Conservation (phyloP, 2,888 invertebrate species). For the Idaea aversata region DNA sequence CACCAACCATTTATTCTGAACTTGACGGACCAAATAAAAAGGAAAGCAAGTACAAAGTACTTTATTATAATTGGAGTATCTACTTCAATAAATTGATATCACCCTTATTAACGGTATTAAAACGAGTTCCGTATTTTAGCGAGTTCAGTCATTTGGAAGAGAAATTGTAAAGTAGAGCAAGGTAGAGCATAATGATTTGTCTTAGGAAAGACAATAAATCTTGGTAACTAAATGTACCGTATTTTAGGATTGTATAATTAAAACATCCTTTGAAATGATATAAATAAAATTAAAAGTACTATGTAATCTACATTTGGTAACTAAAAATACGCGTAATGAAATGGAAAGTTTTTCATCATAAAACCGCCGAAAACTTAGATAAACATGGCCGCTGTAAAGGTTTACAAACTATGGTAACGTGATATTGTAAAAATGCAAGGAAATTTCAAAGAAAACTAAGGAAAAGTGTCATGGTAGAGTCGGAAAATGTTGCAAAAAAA, state of each 20-base stretch:
- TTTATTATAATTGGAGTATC: neutral
- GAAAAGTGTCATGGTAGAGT: too few species aligned
- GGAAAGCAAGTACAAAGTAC: neutral
- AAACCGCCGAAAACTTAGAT: too few species aligned
- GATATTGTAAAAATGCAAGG: too few species aligned
- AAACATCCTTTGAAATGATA: neutral
- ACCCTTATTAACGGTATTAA: neutral
- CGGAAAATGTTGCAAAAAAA: too few species aligned
- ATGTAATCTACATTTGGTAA: too few species aligned
- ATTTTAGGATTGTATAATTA: neutral
- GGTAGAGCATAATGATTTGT: neutral
- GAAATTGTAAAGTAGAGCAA: neutral
- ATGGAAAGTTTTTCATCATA: too few species aligned
- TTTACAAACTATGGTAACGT: too few species aligned
- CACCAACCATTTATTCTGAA: constrained; percentile 52
- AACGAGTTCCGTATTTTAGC: neutral
- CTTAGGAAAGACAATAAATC: too few species aligned
- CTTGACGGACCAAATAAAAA: constrained; percentile 19
- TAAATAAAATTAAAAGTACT: neutral
- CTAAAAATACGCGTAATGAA: too few species aligned
- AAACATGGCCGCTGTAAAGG: too few species aligned
- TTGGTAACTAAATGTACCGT: neutral
- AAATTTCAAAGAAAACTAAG: too few species aligned
- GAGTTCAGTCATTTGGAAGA: neutral
- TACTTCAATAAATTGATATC: neutral